Evolutionary conservation across 2,888 invertebrate species (phyloP).

Genomic region (Drosophila macrothrix): DNA sequence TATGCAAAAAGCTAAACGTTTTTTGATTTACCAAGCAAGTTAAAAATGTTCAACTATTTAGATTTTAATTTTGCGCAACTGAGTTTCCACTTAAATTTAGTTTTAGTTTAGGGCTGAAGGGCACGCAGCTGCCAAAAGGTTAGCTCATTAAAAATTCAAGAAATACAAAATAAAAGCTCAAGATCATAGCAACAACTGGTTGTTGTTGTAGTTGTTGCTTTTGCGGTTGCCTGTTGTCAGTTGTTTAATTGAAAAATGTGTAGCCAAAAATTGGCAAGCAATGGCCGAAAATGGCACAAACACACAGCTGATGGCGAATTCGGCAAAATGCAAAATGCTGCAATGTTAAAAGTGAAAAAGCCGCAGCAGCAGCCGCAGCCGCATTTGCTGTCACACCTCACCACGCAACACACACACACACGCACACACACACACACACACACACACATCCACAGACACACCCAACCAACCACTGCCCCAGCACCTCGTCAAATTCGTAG

Average conservation of each 20-base stretch:
- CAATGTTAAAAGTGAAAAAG: conserved; percentile 80
- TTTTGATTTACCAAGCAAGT: background rate
- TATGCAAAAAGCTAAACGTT: background rate
- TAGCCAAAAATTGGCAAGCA: conserved; percentile 54
- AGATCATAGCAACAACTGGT: conserved; percentile 34
- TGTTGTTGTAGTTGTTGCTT: conserved; percentile 24
- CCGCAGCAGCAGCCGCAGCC: conserved; percentile 70
- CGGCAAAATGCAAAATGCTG: conserved; percentile 59
- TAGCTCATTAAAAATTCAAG: conserved; percentile 52
- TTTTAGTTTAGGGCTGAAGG: conserved; percentile 28
- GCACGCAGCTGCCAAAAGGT: conserved; percentile 37
- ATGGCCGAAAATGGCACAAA: conserved; percentile 56
- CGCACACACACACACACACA: background rate
- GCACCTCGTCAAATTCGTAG: conserved; percentile 66
- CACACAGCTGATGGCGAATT: conserved; percentile 58
- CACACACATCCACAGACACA: background rate
- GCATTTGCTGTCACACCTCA: conserved; percentile 70
- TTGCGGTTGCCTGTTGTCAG: conserved; percentile 35
- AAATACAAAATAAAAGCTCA: conserved; percentile 35
- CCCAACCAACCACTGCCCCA: conserved; percentile 1
- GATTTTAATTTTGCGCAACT: background rate
- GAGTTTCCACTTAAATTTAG: background rate
- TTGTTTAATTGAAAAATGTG: conserved; percentile 66
- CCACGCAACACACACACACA: conserved; percentile 5
- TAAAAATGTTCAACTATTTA: background rate